Base-by-base conservation (phyloP, 2,797 vertebrate genomes). In the Harpagifer antarcticus region DNA sequence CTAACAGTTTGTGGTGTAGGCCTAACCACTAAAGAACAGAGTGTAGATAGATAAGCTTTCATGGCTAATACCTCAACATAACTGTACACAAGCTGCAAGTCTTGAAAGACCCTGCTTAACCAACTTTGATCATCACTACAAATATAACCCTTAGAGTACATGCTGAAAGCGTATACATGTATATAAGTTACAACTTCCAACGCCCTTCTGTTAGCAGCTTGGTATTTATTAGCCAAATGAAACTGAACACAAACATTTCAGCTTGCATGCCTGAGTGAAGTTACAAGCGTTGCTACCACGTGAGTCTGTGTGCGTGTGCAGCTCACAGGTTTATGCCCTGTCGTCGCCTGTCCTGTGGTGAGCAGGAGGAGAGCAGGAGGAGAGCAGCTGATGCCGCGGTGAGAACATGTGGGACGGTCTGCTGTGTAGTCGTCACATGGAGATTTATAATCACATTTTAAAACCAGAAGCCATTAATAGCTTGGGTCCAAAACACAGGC, bases 311-410 rank as follows among this genome's bases (percentile, higher is more conserved):
- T 79, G 74, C 54, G 15, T 45, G 15, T 54, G 33, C 9, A 49
- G 56, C 44, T 76, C 56, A 45, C 58, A 47, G 50, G 65, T 61
- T 64, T 2, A 23, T 8, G n/a, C 16, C 13, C 40, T 13, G 65
- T 40, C 58, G 20, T 9, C 17, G 54, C 9, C 20, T 12, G 67
- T 59, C 66, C 31, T 59, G 48, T 63, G 78, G 57, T 50, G 23
- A 27, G 23, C 23, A 27, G 23, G 23, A 27, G 75, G 70, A 72
- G 23, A 27, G 23, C 23, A 27, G 23, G 23, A 27, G 75, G 70
- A 72, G 69, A 81, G 68, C 86, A 89, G 89, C 79, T 89, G 88
- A 84, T 68, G 54, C 10, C 33, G 74, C 37, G 79, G 67, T 17
- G 67, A 63, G 63, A 42, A 42, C 72, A 27, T 52, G 44, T 50